phyloP scores from a whole-genome alignment of 2,797 vertebrate species.

The Karalla daura region DNA sequence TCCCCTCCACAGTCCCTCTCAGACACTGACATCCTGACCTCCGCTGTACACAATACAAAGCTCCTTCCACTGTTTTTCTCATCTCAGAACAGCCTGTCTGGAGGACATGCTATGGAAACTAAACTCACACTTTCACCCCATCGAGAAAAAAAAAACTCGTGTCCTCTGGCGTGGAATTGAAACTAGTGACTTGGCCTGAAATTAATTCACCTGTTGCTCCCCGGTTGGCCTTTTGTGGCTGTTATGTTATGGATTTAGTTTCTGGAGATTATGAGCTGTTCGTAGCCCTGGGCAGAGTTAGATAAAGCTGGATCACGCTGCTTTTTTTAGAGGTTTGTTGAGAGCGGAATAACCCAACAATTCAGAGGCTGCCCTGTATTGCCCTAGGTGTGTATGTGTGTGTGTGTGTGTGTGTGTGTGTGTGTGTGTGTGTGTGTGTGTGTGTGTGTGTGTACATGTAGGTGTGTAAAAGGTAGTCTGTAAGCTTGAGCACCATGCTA shows the following conservation, averaged over 20 bases:
- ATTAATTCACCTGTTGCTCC: conserved; percentile 41
- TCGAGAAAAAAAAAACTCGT: neutral
- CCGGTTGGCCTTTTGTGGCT: conserved; percentile 25
- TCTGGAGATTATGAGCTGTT: conserved; percentile 47
- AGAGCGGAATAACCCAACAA: conserved; percentile 32
- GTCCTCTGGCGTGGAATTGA: conserved; percentile 28
- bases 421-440: too few relatives aligned
- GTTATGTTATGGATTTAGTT: conserved; percentile 46
- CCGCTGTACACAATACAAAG: conserved; percentile 5
- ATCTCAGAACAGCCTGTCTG: conserved; percentile 23
- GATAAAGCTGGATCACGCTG: conserved; percentile 43
- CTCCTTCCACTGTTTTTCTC: conserved; percentile 40
- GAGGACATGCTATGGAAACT: conserved; percentile 36
- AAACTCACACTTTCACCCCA: conserved; percentile 8
- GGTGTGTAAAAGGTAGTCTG: conserved; percentile 15
- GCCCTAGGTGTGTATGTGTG: neutral
- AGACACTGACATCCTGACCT: conserved; percentile 52
- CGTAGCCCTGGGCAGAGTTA: conserved; percentile 19
- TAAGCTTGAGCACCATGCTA: conserved; percentile 9
- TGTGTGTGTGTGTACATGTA: neutral
- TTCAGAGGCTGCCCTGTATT: conserved; percentile 26
- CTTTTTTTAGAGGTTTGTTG: conserved; percentile 3
- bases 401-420: conserved; percentile 2
- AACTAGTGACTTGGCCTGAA: conserved; percentile 29
- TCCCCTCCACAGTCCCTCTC: conserved; percentile 21